Evolutionary conservation across 2,113 vertebrate species (phyloP).

Genomic region (Crotalus tigris): DNA sequence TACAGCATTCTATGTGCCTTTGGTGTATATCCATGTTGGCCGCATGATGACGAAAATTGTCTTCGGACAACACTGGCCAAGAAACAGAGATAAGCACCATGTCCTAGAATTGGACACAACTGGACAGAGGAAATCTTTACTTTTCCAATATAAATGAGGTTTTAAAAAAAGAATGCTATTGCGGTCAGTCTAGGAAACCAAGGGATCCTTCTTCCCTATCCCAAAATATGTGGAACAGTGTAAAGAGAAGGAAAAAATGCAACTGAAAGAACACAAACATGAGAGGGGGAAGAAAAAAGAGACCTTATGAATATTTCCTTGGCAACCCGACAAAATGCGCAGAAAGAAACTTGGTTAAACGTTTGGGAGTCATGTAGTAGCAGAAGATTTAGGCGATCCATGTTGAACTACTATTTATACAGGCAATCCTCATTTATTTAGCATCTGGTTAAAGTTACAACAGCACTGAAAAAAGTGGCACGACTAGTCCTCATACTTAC

Average conservation of each 20-base stretch:
- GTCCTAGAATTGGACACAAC: too few relatives aligned
- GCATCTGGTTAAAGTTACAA: too few relatives aligned
- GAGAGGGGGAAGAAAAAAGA: not conserved
- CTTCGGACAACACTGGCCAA: too few relatives aligned
- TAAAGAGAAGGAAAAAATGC: not conserved
- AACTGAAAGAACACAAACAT: not conserved
- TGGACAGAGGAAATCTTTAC: too few relatives aligned
- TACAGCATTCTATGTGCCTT: too few relatives aligned
- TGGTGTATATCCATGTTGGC: too few relatives aligned
- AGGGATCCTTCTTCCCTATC: not conserved
- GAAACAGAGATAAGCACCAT: too few relatives aligned
- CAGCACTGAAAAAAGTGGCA: too few relatives aligned
- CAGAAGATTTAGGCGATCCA: not conserved
- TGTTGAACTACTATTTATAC: slow-evolving; percentile 15
- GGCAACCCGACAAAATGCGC: not conserved
- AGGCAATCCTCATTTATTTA: too few relatives aligned
- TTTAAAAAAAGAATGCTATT: not conserved
- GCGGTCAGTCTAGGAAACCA: not conserved
- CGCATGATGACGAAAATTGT: too few relatives aligned
- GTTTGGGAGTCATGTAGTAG: not conserved
- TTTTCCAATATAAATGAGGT: not conserved
- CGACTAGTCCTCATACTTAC: too few relatives aligned
- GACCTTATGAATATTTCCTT: not conserved
- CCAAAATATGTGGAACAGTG: not conserved
- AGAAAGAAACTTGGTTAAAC: not conserved